Conservation (phyloP, 2,113 vertebrate species). For the Cettia cetti region DNA sequence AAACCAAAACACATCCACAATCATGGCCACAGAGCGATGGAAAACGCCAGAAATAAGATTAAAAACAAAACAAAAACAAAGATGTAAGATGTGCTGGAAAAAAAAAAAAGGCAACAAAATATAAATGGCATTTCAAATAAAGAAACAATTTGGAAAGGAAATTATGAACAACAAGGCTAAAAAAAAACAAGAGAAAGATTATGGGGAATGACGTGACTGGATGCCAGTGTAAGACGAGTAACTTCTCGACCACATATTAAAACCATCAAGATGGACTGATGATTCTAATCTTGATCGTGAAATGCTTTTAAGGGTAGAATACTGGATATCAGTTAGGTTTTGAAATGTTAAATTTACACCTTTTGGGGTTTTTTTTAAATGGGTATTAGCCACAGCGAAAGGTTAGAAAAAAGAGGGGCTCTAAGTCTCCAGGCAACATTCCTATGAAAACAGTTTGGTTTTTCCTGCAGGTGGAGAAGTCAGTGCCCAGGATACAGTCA, state of each 20-base stretch:
- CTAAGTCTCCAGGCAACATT: neutral
- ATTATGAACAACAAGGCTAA: constrained; percentile 42
- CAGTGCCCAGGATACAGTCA: neutral
- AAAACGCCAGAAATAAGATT: constrained; percentile 71
- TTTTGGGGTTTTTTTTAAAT: neutral
- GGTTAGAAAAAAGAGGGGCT: neutral
- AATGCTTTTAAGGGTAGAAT: constrained; percentile 62
- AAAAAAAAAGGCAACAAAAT: constrained; percentile 58
- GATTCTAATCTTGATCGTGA: constrained; percentile 30
- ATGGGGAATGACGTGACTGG: constrained; percentile 21
- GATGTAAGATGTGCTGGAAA: constrained; percentile 71
- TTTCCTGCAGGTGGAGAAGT: neutral
- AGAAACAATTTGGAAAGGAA: constrained; percentile 45
- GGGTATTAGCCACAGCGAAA: neutral
- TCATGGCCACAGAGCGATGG: constrained; percentile 72
- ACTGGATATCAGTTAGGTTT: constrained; percentile 36
- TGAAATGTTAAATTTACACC: neutral
- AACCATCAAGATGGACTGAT: constrained; percentile 19
- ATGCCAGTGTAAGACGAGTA: constrained; percentile 41
- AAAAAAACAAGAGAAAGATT: constrained; percentile 28
- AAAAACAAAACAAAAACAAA: constrained; percentile 73
- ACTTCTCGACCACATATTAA: constrained; percentile 58
- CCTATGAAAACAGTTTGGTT: neutral
- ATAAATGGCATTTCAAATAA: constrained; percentile 62
- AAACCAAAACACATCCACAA: constrained; percentile 80